Evolutionary conservation across 2,888 invertebrate genomes (phyloP), one percentile per base, ranked within the genome.

Genomic region (Morpho achilles): DNA sequence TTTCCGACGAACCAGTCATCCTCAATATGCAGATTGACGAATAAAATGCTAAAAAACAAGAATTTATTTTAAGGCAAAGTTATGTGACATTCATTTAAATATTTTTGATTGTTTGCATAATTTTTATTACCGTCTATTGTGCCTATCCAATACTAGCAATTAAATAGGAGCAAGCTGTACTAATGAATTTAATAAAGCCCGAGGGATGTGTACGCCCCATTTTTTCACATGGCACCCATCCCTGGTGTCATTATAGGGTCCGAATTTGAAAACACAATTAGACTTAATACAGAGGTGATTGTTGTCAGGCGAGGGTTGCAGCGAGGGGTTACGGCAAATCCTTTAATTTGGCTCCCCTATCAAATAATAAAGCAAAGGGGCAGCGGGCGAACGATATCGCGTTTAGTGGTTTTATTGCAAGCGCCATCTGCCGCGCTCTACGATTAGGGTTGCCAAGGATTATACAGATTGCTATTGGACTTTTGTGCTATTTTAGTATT

Each of bases 211-310:
- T 51, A 48, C 81, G 80, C 87, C 87, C 85, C 75, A 82, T 86
- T 89, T 88, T 88, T 89, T 88, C 84, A 82, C 84, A 80, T 83
- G 79, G 62, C 76, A 75, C 74, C 72, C 77, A 73, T 78, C 84
- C 80, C 82, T 60, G 59, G 62, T 66, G 66, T 77, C 74, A 82
- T 83, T 82, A 82, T 82, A 83, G 84, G 88, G 87, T 82, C 80
- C 75, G 82, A 87, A 88, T 88, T 88, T 84, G 87, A 90, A 90
- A 90, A 90, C 90, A 90, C 89, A 90, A 90, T 90, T 90, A 90
- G 88, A 89, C 85, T 88, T 90, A 90, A 90, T 90, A 90, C 89
- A 89, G 89, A 88, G 90, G 90, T 90, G 90, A 90, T 90, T 87
- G 90, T 87, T 82, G 84, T 82, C 83, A 75, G 76, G 82, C 78